Evolutionary conservation across 2,113 vertebrate genomes (phyloP).

Genomic region (Melanostigma gelatinosum): DNA sequence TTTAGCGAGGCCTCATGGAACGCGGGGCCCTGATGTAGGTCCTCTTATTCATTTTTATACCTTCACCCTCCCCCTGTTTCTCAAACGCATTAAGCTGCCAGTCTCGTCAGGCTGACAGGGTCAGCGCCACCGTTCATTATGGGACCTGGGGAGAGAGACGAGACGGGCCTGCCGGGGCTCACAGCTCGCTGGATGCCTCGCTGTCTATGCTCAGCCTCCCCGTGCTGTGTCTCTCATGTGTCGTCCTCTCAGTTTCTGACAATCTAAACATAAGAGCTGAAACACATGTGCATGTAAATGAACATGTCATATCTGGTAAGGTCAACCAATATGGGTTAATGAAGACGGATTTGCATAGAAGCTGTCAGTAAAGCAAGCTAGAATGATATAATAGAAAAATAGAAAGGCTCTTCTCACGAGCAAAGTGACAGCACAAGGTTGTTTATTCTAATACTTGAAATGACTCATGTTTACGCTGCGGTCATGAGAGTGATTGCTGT

Average conservation of each 20-base stretch:
- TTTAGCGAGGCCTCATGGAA: slow-evolving; percentile 82
- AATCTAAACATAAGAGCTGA: slow-evolving; percentile 3
- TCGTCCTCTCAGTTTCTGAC: slow-evolving; percentile 34
- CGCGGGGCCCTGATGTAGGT: slow-evolving; percentile 53
- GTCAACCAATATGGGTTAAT: slow-evolving; percentile 5
- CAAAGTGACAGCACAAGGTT: neutral
- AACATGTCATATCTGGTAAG: neutral
- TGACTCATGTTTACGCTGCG: neutral
- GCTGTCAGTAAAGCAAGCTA: neutral
- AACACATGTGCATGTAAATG: slow-evolving; percentile 19
- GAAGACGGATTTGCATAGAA: slow-evolving; percentile 2
- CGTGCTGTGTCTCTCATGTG: slow-evolving; percentile 55
- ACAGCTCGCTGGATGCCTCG: slow-evolving; percentile 28
- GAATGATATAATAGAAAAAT: neutral
- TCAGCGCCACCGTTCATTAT: slow-evolving; percentile 88
- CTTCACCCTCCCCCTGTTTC: slow-evolving; percentile 50
- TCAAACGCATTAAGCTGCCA: slow-evolving; percentile 86
- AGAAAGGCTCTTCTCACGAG: neutral
- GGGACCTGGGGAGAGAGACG: slow-evolving; percentile 85
- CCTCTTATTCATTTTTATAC: slow-evolving; percentile 69
- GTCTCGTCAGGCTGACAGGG: slow-evolving; percentile 88
- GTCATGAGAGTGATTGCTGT: neutral
- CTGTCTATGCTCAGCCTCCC: slow-evolving; percentile 37
- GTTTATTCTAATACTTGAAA: neutral
- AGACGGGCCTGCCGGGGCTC: slow-evolving; percentile 69